Base-by-base conservation (phyloP, 2,888 invertebrate species). In the Pristionchus mayeri region DNA sequence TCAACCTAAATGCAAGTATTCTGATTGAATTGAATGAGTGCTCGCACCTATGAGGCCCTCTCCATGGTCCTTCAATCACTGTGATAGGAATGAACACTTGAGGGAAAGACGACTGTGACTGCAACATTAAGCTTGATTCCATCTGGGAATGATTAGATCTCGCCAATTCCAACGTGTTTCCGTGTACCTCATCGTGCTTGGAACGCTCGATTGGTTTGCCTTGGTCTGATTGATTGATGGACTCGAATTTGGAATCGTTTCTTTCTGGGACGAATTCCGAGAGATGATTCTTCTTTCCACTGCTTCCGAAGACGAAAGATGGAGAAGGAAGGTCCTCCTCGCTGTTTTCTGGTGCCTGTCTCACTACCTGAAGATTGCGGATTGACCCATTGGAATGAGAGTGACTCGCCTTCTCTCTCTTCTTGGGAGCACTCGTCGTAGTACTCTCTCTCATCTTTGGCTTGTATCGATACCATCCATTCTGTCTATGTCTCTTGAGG, bases 21-120 rank as follows among this genome's bases (percentile, higher is more conserved):
- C 9, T 0, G 48, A 24, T 37, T 0, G 27, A 27, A 1, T 27
- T 16, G 57, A 21, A 57, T 57, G 67, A 13, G 16, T 27, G 16
- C 11, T 67, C 4, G 18, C 37, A 79, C 79, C 79, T 54, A 13
- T 52, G 54, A 11, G 79, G 54, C 6, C 79, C 79, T 57, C 44
- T 1, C 79, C 79, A 79, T 40, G 37, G 54, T 4, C 79, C 79
- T 0, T 79, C 54, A 24, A 79, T 79, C 24, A 79, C 79, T 24
- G 79, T 79, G 44, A 79, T 79, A 6, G 79, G 79, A n/a, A 79
- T 54, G 54, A 79, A 79, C 13, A 79, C 79, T n/a, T 16, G 21
- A 34, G 79, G 79, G 24, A 79, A 52, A 13, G 21, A 9, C 0
- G 52, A 37, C 6, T 54, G 52, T 37, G 37, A 34, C n/a, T 37